Evolutionary conservation across 1,140 invertebrate species (phyloP).

Genomic region (Platyura marginata): DNA sequence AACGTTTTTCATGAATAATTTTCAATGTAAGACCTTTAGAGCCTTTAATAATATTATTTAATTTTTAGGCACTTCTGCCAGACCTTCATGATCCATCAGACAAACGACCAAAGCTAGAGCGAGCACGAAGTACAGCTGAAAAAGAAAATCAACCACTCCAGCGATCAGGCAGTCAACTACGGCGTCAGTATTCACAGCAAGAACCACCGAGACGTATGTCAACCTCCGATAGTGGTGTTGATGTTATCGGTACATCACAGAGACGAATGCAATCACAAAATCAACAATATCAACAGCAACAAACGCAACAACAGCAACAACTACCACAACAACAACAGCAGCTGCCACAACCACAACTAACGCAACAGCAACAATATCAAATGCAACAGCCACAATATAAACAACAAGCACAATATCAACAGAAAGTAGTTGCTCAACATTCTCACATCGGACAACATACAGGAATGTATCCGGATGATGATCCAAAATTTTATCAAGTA

Average conservation of each 20-base stretch:
- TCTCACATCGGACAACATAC: neutral
- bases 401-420: slow-evolving; percentile 5
- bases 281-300: slow-evolving; percentile 12
- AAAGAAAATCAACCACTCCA: slow-evolving; percentile 67
- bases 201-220: slow-evolving; percentile 35
- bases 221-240: slow-evolving; percentile 17
- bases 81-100: slow-evolving; percentile 31
- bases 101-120: slow-evolving; percentile 66
- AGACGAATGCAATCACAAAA: slow-evolving; percentile 12
- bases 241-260: slow-evolving; percentile 14
- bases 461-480: slow-evolving; percentile 29
- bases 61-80: slow-evolving; percentile 1
- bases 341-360: slow-evolving; percentile 10
- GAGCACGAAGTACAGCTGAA: slow-evolving; percentile 63
- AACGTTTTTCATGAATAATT: no score
- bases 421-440: slow-evolving; percentile 4
- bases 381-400: neutral
- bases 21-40: no score
- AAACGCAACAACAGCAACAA: slow-evolving; percentile 13
- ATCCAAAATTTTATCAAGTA: slow-evolving; percentile 37
- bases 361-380: neutral
- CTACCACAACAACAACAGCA: slow-evolving; percentile 10
- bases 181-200: slow-evolving; percentile 79
- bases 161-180: slow-evolving; percentile 50
- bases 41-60: no score